Percentiles rank a stretch among this genome's conserved stretches.
These are phyloP conservation scores for Chlorocebus sabaeus DNA, from an alignment of 2,113 vertebrate genomes.

Conservation along the genomic window DNA sequence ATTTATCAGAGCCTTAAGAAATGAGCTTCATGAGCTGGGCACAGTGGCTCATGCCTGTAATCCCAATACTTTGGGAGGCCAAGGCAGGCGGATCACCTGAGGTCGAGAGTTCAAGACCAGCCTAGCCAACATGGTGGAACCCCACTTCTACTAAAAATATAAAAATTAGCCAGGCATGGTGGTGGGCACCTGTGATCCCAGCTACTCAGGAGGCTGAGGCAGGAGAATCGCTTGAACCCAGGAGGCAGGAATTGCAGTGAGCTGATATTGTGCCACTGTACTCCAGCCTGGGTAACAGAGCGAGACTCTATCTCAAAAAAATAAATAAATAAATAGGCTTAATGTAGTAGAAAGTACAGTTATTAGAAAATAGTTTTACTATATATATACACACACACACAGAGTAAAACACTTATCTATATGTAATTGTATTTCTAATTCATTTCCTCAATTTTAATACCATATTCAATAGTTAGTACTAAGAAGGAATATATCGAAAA, in stretches of 20 bases:
- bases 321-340: background rate
- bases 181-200: too few species aligned
- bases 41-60: background rate
- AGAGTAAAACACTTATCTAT: background rate
- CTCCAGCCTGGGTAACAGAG: too few species aligned
- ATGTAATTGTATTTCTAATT: background rate
- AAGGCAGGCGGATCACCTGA: background rate
- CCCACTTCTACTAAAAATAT: too few species aligned
- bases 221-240: too few species aligned
- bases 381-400: background rate
- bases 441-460: background rate
- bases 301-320: background rate
- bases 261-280: too few species aligned
- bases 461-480: background rate
- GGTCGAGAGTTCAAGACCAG: background rate
- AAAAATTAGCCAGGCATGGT: too few species aligned
- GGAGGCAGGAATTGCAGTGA: too few species aligned
- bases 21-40: background rate
- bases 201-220: too few species aligned
- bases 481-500: background rate
- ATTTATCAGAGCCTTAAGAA: constrained; percentile 21
- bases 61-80: background rate
- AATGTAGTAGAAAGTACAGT: background rate
- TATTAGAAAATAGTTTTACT: background rate
- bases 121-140: background rate